Conservation (phyloP, 2,888 invertebrate species). For the Malachius bipustulatus region DNA sequence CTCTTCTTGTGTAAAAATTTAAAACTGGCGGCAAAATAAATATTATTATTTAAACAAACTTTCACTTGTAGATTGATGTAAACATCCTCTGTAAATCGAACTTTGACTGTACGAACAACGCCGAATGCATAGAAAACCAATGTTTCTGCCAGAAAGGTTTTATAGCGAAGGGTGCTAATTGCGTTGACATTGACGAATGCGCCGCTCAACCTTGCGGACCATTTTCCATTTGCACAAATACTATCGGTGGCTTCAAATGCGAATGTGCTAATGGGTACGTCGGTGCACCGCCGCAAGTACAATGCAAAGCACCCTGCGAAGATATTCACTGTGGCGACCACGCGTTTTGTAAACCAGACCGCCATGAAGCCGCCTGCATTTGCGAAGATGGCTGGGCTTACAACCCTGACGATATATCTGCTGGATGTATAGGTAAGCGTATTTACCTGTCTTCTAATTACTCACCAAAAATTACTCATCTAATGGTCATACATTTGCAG, state of each 20-base stretch:
- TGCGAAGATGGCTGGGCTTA: constrained; percentile 92
- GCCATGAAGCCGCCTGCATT: constrained; percentile 80
- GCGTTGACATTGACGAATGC: constrained; percentile 77
- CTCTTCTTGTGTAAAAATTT: no score
- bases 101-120: constrained; percentile 86
- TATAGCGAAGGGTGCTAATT: constrained; percentile 63
- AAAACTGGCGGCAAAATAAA: no score
- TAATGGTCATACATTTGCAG: constrained; percentile 34
- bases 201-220: constrained; percentile 55
- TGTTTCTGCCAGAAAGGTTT: constrained; percentile 86
- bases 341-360: constrained; percentile 80
- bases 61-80: constrained; percentile 57
- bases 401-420: constrained; percentile 76
- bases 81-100: constrained; percentile 74
- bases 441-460: no score
- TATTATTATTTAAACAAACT: neutral
- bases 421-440: constrained; percentile 64
- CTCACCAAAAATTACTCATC: constrained; percentile 2
- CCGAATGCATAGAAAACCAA: constrained; percentile 77
- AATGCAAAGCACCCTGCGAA: constrained; percentile 84
- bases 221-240: constrained; percentile 66
- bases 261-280: constrained; percentile 72
- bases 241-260: constrained; percentile 68
- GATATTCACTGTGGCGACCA: constrained; percentile 82
- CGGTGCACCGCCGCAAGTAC: constrained; percentile 66